These are phyloP conservation scores for Apodemia duryi DNA, from an alignment of 2,888 invertebrate species.

Conservation along the genomic window DNA sequence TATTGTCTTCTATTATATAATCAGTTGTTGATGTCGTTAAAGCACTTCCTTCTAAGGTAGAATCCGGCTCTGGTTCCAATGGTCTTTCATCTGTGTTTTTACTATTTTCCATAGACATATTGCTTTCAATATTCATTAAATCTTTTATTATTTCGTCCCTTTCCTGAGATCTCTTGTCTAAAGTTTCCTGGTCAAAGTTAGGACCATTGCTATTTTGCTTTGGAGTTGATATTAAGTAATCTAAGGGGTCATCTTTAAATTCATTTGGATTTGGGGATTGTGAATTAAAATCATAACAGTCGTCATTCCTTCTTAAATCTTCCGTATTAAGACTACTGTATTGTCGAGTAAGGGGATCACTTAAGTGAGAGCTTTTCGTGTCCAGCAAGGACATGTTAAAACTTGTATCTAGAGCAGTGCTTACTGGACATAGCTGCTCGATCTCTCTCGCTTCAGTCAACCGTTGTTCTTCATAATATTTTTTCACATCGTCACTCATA, in stretches of 20 bases:
- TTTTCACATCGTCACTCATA: constrained; percentile 72
- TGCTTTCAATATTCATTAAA: constrained; percentile 66
- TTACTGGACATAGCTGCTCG: constrained; percentile 63
- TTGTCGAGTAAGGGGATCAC: constrained; percentile 52
- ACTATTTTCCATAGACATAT: constrained; percentile 47
- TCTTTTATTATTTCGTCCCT: constrained; percentile 69
- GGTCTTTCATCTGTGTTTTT: constrained; percentile 25
- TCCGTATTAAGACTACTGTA: constrained; percentile 57
- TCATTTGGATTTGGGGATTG: constrained; percentile 58
- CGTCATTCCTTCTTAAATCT: constrained; percentile 58
- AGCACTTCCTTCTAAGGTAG: constrained; percentile 15
- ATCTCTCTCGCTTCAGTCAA: constrained; percentile 56
- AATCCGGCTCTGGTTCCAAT: constrained; percentile 17
- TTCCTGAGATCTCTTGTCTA: constrained; percentile 47
- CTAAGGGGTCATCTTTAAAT: constrained; percentile 61
- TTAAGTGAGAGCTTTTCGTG: constrained; percentile 55
- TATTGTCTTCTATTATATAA: constrained; percentile 16
- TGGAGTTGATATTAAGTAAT: constrained; percentile 63
- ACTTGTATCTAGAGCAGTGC: constrained; percentile 57
- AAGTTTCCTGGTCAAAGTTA: constrained; percentile 38
- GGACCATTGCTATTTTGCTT: constrained; percentile 51
- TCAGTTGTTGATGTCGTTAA: background rate
- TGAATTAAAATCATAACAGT: constrained; percentile 65
- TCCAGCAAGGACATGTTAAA: constrained; percentile 66
- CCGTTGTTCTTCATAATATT: constrained; percentile 68